These are phyloP conservation scores for Lethenteron camtschaticum DNA, from an alignment of 2,113 vertebrate species.

Conservation along the genomic window DNA sequence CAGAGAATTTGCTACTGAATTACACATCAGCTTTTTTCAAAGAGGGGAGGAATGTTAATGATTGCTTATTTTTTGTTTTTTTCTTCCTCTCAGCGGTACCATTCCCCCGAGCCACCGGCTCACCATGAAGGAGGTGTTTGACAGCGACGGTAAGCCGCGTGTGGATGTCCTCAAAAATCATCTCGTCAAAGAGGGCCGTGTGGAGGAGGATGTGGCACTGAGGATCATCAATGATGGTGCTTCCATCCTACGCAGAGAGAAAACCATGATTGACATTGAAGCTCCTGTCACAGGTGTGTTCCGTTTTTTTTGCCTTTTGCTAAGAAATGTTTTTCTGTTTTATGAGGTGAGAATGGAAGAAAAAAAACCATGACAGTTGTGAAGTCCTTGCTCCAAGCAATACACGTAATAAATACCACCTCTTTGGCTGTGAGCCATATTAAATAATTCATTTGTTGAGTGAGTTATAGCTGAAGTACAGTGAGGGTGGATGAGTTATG, in stretches of 20 bases:
- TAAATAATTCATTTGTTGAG: no score
- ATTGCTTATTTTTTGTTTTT: conserved; percentile 11
- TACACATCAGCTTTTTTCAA: no score
- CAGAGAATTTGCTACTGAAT: no score
- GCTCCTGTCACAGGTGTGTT: conserved; percentile 74
- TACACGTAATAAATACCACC: no score
- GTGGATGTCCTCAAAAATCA: conserved; percentile 95
- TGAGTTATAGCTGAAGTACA: no score
- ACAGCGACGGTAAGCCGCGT: conserved; percentile 80
- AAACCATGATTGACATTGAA: conserved; percentile 91
- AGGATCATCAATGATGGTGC: conserved; percentile 82
- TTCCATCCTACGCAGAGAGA: conserved; percentile 70
- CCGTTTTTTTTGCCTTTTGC: no score
- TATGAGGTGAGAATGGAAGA: no score
- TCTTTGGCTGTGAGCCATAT: no score
- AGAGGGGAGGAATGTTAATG: background rate
- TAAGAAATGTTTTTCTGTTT: no score
- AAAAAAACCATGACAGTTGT: no score
- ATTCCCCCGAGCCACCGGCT: conserved; percentile 86
- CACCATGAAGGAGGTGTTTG: conserved; percentile 92
- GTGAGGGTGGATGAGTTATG: no score
- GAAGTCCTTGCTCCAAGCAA: no score
- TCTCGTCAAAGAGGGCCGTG: conserved; percentile 88
- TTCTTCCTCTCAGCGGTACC: conserved; percentile 48
- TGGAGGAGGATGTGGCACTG: conserved; percentile 77